phyloP scores from a whole-genome alignment of 2,797 vertebrate species.

The Sebastes iracundus region DNA sequence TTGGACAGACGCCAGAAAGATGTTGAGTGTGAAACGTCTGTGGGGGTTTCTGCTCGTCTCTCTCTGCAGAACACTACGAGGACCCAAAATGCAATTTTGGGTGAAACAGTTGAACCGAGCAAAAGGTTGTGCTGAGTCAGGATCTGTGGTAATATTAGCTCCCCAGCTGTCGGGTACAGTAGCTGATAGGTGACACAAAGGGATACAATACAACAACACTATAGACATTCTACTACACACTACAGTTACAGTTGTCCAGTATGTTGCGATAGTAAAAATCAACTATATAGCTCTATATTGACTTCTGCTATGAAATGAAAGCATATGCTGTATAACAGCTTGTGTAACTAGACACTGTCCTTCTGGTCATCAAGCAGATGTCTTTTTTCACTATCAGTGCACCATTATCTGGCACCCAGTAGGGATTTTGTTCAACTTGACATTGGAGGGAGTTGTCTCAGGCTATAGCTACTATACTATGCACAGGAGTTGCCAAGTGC shows the following conservation, averaged over 20 bases:
- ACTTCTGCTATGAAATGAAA: neutral
- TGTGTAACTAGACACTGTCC: neutral
- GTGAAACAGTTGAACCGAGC: neutral
- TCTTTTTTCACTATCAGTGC: neutral
- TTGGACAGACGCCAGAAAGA: neutral
- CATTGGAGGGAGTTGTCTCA: neutral
- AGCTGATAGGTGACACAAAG: neutral
- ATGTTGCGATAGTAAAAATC: neutral
- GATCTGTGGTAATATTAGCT: neutral
- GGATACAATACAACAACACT: neutral
- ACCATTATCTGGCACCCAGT: neutral
- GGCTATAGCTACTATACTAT: neutral
- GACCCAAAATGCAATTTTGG: neutral
- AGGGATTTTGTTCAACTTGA: neutral
- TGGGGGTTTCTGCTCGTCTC: neutral
- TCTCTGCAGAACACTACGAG: neutral
- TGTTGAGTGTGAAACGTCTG: neutral
- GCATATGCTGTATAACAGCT: neutral
- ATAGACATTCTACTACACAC: neutral
- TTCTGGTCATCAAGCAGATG: neutral
- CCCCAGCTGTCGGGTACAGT: neutral
- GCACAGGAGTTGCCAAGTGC: neutral
- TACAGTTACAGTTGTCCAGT: neutral
- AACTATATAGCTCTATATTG: neutral
- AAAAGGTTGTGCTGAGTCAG: slow-evolving; percentile 13